Evolutionary conservation across 2,888 invertebrate genomes (phyloP).

Genomic region (Eurois occulta): DNA sequence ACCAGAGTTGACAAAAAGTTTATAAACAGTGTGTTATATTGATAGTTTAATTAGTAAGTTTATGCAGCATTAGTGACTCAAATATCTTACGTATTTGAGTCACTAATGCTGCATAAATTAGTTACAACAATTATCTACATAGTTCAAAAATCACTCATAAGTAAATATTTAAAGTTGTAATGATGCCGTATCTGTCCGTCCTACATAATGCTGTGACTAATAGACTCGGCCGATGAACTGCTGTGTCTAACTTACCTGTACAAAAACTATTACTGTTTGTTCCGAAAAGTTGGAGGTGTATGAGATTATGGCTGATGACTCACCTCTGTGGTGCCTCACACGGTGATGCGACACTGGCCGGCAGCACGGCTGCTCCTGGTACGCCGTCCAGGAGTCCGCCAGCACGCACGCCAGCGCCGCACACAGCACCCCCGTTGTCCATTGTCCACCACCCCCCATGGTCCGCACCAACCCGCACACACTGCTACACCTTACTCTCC

Average conservation of each 20-base stretch:
- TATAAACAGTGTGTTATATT: neutral
- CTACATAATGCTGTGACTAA: constrained; percentile 71
- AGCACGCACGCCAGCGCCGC: constrained; percentile 85
- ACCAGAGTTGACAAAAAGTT: neutral
- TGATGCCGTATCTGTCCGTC: constrained; percentile 64
- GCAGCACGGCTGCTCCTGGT: constrained; percentile 92
- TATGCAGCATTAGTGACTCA: constrained; percentile 18
- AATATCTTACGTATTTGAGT: too few relatives aligned
- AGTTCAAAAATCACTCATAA: constrained; percentile 37
- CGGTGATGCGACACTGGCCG: constrained; percentile 90
- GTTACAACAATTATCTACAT: constrained; percentile 42
- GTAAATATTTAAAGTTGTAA: constrained; percentile 72
- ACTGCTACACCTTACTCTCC: constrained; percentile 71
- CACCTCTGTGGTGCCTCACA: constrained; percentile 92
- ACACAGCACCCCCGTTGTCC: constrained; percentile 82
- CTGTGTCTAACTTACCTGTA: constrained; percentile 57
- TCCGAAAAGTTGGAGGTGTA: constrained; percentile 26
- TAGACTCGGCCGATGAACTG: constrained; percentile 71
- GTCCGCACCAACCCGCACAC: constrained; percentile 79
- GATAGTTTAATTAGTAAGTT: neutral
- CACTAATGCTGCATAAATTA: too few relatives aligned
- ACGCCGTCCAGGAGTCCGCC: constrained; percentile 92
- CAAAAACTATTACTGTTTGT: constrained; percentile 48
- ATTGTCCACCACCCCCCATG: constrained; percentile 79
- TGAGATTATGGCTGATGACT: constrained; percentile 68